These are phyloP conservation scores for Psittacara wagleri DNA, from an alignment of 2,113 vertebrate species.

Conservation along the genomic window DNA sequence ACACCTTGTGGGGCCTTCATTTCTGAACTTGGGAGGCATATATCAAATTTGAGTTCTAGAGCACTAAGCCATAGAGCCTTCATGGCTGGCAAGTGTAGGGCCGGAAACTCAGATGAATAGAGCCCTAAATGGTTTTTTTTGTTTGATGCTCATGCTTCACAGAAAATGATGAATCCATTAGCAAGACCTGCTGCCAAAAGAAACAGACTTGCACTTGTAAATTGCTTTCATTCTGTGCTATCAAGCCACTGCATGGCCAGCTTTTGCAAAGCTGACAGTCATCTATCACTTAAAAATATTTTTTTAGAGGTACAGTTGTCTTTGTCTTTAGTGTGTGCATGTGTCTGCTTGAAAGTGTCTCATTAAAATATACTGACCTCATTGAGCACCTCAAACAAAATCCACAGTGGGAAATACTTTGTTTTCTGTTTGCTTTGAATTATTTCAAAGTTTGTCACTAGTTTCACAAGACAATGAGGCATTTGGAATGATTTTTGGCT, in stretches of 20 bases:
- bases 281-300: conserved; percentile 66
- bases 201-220: conserved; percentile 76
- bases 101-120: conserved; percentile 69
- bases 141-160: conserved; percentile 70
- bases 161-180: conserved; percentile 78
- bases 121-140: conserved; percentile 73
- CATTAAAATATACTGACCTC: conserved; percentile 58
- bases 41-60: conserved; percentile 25
- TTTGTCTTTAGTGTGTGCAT: conserved; percentile 61
- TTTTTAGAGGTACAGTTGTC: conserved; percentile 40
- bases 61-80: conserved; percentile 53
- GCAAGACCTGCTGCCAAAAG: conserved; percentile 76
- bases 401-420: conserved; percentile 47
- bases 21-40: conserved; percentile 11
- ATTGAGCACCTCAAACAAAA: conserved; percentile 42
- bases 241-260: conserved; percentile 69
- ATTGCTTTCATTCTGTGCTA: conserved; percentile 74
- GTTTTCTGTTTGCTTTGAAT: conserved; percentile 68
- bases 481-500: conserved; percentile 49
- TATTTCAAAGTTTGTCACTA: conserved; percentile 66
- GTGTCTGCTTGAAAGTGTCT: conserved; percentile 50
- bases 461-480: conserved; percentile 45
- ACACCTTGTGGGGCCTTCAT: not conserved
- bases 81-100: conserved; percentile 62
- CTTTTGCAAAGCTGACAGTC: conserved; percentile 60